Evolutionary conservation across 1,140 invertebrate species (phyloP), one percentile per base, ranked within the genome.

Genomic region (Drosophila orosa): DNA sequence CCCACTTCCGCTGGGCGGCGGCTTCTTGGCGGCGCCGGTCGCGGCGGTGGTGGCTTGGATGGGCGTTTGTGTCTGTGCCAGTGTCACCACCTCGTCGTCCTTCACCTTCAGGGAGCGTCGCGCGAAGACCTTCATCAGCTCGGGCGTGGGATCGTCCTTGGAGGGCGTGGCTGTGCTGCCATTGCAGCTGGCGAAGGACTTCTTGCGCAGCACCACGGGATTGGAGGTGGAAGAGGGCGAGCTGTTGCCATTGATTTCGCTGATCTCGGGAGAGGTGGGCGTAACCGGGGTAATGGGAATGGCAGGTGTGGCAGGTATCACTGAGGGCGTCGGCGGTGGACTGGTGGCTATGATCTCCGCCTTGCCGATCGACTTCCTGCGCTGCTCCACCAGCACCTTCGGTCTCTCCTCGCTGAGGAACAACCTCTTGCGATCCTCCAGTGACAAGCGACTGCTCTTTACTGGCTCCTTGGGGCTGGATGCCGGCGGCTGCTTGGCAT

Each of bases 51-150:
- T 91, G 86, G 74, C 91, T 82, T 66, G 48, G 6, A 29, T 10
- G 24, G 62, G 4, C n/a, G 35, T 3, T 15, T 19, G 39, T 19
- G 12, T 42, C 56, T 68, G 71, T 8, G 79, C 52, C 84, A 54
- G 40, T n/a, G 92, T 92, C 29, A 94, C 81, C 27, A 92, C 94
- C n/a, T 93, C 93, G 73, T 95, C 95, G 76, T 96, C 95, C 92
- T 95, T 95, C 5, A 96, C 91, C 92, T 96, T 96, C 1, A 96
- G 92, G 3, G 96, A 96, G 58, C 95, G 92, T 39, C 96, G 92
- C 0, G 95, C 95, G 87, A 96, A 96, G 0, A 96, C 96, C 92
- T 96, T 96, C 93, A 96, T 95, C 25, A 96, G 90, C 90, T 96
- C 96, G 0, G 95, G 95, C 90, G 95, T 95, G 44, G 95, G 94